Conservation (phyloP, 2,888 invertebrate genomes). For the Tromatobia lineatoria region DNA sequence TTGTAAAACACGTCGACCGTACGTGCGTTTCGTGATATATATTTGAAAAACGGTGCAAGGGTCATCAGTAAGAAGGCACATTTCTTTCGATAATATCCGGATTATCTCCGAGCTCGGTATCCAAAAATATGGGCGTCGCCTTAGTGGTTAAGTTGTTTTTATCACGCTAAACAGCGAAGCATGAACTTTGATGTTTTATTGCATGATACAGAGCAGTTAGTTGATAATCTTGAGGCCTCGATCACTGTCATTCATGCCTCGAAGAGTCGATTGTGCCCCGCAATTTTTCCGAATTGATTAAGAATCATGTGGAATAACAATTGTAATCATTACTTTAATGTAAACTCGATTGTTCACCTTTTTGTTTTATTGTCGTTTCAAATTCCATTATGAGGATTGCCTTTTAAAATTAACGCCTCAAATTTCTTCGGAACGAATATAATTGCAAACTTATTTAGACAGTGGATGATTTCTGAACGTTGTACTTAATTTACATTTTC, state of each 20-base stretch:
- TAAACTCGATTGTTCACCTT: neutral
- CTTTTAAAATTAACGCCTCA: no score
- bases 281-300: neutral
- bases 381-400: no score
- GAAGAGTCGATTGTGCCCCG: neutral
- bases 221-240: neutral
- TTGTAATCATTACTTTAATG: no score
- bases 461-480: no score
- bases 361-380: neutral
- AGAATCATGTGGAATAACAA: neutral
- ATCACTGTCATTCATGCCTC: neutral
- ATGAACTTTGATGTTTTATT: neutral
- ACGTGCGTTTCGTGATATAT: slow-evolving; percentile 6
- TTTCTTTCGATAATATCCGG: neutral
- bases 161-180: neutral
- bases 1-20: neutral
- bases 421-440: no score
- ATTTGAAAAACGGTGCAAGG: neutral
- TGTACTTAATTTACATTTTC: neutral
- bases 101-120: neutral
- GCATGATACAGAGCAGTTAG: neutral
- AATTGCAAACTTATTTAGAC: neutral
- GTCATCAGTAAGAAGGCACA: neutral
- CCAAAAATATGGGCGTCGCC: neutral
- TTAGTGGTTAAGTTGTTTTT: neutral